Evolutionary conservation across 2,888 invertebrate species (phyloP).

Genomic region (Temnothorax rugatulus): DNA sequence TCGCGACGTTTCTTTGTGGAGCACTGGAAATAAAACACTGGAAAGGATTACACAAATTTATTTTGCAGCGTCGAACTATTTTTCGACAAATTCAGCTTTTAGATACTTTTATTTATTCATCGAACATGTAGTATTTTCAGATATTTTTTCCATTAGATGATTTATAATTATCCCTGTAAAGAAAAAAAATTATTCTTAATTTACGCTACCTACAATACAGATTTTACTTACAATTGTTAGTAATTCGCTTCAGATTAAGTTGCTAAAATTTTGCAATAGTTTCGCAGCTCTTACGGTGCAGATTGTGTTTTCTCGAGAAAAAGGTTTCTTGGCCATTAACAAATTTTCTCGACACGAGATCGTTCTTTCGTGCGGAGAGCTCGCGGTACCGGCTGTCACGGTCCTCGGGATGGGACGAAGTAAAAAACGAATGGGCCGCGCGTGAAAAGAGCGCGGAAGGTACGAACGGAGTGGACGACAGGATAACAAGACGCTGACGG

Average conservation of each 20-base stretch:
- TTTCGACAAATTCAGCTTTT: not conserved
- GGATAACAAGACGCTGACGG: conserved; percentile 84
- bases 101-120: not conserved
- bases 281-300: not conserved
- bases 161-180: not conserved
- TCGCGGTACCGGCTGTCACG: conserved; percentile 84
- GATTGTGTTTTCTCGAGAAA: conserved; percentile 1
- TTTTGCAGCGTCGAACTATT: not conserved
- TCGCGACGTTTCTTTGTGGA: not conserved
- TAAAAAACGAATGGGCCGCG: conserved; percentile 41
- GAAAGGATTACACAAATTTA: not conserved
- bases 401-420: conserved; percentile 68
- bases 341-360: conserved; percentile 53
- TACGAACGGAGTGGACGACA: conserved; percentile 64
- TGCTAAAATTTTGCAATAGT: not conserved
- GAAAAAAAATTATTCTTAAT: conserved; percentile 3
- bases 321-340: conserved; percentile 31
- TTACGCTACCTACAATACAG: not conserved
- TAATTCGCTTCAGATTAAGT: not conserved
- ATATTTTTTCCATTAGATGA: not conserved
- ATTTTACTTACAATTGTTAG: not conserved
- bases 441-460: conserved; percentile 44
- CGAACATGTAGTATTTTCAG: not conserved
- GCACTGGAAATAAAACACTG: not conserved
- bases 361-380: conserved; percentile 63